Conservation (phyloP, 2,113 vertebrate genomes). For the Cynoglossus semilaevis region DNA sequence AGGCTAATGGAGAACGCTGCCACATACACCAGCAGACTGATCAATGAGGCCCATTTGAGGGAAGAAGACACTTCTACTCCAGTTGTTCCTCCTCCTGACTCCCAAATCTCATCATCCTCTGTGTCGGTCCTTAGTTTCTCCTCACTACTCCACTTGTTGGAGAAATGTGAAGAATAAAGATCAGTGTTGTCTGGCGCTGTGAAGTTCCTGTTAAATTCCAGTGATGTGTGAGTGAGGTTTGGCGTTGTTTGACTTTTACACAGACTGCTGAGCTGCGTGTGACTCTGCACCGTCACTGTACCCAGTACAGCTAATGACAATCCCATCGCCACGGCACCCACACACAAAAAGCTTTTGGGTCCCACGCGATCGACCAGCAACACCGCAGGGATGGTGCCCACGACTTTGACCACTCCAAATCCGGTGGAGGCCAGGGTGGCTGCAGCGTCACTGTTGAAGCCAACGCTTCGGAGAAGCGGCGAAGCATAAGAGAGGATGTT, state of each 20-base stretch:
- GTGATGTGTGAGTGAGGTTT: conserved; percentile 69
- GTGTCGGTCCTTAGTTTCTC: conserved; percentile 40
- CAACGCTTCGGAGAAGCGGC: conserved; percentile 88
- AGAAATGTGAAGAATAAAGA: conserved; percentile 13
- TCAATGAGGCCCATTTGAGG: conserved; percentile 88
- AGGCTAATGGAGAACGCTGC: conserved; percentile 93
- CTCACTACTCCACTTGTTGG: conserved; percentile 23
- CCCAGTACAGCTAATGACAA: conserved; percentile 83
- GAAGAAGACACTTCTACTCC: conserved; percentile 57
- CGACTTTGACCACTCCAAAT: conserved; percentile 89
- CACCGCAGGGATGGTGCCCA: conserved; percentile 86
- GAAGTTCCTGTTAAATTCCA: conserved; percentile 48
- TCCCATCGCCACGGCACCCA: conserved; percentile 87
- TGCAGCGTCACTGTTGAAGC: conserved; percentile 89
- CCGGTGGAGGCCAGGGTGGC: conserved; percentile 92
- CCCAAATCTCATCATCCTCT: conserved; percentile 17
- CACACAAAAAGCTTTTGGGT: conserved; percentile 87
- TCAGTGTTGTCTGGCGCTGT: conserved; percentile 4
- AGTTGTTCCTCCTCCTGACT: conserved; percentile 42
- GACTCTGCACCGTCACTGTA: conserved; percentile 81
- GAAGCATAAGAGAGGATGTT: conserved; percentile 96
- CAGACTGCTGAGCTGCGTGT: conserved; percentile 80
- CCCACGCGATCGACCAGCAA: conserved; percentile 89
- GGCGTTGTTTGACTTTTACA: conserved; percentile 72
- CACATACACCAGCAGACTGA: conserved; percentile 87